Evolutionary conservation across 1,140 invertebrate genomes (phyloP), one percentile per base, ranked within the genome.

Genomic region (Zaprionus inermis): DNA sequence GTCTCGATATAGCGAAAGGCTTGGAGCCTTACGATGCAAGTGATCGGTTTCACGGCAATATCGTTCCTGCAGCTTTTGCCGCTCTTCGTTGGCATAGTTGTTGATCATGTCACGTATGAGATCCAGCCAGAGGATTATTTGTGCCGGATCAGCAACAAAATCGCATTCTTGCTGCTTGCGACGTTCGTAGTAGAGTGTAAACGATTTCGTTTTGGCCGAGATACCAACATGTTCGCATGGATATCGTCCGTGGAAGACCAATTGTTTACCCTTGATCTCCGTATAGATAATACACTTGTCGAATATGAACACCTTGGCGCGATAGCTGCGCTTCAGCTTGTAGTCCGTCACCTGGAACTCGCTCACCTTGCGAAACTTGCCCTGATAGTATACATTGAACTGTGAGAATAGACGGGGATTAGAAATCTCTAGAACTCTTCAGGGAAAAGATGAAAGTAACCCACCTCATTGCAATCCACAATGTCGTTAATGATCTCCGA

Each of bases 231-330:
- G 91, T 38, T 92, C 85, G 49, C 84, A 91, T 0, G 90, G 89
- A 84, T 92, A 92, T 10, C 91, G 89, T 0, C 91, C 91, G 24
- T 91, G 91, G 55, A 90, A 92, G 59, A 90, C 55, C 65, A 92
- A 65, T 24, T 71, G 64, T 63, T 92, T 92, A 30, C 88, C 90
- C 49, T 91, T 91, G 22, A 91, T 91, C 75, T 92, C 92, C n/a
- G 92, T 91, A 18, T 92, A 92, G n/a, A 92, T 91, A 11, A 92
- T 83, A 70, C 89, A 92, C 65, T 91, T 92, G 58, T 92, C 92
- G 52, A 92, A 92, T 6, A 92, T 91, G n/a, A 92, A 92, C 0
- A 91, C 91, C 57, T 92, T 92, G 58, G 67, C 81, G 7, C 81
- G 76, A 59, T 91, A 92, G 51, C 56, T 82, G 5, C 91, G 82